Percentiles rank a stretch among this genome's conserved stretches.
These are phyloP conservation scores for Hirundo rustica DNA, from an alignment of 2,797 vertebrate genomes.

Conservation along the genomic window DNA sequence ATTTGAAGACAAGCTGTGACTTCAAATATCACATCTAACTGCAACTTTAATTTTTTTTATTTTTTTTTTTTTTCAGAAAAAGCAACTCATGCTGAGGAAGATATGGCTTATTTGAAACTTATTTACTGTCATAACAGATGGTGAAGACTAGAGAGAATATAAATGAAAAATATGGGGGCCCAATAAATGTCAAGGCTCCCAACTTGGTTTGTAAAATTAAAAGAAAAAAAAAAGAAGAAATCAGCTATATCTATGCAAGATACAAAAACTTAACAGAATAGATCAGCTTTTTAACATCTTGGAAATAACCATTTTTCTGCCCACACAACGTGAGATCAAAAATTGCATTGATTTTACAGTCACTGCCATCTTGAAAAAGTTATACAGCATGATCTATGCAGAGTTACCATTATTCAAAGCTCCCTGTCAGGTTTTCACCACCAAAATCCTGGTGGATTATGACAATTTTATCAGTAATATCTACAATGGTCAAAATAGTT, in stretches of 20 bases:
- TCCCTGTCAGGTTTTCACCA: background rate
- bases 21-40: slow-evolving; percentile 72
- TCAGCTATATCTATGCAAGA: slow-evolving; percentile 49
- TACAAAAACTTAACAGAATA: slow-evolving; percentile 61
- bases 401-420: background rate
- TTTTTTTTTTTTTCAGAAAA: slow-evolving; percentile 68
- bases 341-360: background rate
- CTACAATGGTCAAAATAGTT: background rate
- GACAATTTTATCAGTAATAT: background rate
- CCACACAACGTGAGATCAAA: slow-evolving; percentile 29
- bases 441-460: background rate
- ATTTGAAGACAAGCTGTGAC: slow-evolving; percentile 74
- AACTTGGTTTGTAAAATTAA: slow-evolving; percentile 65
- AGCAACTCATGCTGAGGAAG: slow-evolving; percentile 72
- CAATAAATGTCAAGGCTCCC: slow-evolving; percentile 71
- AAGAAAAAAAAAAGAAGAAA: slow-evolving; percentile 29
- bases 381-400: background rate
- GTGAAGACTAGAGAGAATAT: slow-evolving; percentile 71
- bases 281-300: slow-evolving; percentile 62
- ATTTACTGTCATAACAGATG: slow-evolving; percentile 73
- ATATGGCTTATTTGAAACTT: slow-evolving; percentile 72
- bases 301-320: slow-evolving; percentile 59
- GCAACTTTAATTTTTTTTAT: slow-evolving; percentile 55
- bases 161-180: slow-evolving; percentile 73
- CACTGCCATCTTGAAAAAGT: background rate